Evolutionary conservation across 2,888 invertebrate genomes (phyloP), one percentile per base, ranked within the genome.

Genomic region (Galerucella calmariensis): DNA sequence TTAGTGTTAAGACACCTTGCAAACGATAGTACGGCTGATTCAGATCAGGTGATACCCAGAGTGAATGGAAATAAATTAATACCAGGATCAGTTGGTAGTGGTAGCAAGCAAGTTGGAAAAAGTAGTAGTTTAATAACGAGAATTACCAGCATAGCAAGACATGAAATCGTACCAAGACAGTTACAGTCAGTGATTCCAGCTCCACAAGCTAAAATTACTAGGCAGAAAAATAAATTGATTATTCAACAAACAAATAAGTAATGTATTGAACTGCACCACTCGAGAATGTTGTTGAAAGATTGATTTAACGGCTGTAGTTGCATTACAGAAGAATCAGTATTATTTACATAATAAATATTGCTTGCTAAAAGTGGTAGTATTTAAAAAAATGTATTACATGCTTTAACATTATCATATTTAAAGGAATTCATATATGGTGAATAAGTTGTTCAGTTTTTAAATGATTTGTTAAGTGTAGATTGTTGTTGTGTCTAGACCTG

Each of bases 191-290:
- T 91, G 0, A 90, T 90, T 44, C 89, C 91, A 58, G 85, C 90
- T 1, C 92, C 93, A 0, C 92, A 91, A 46, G 94, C 95, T 1
- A 95, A 93, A 87, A 95, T 95, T 48, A 95, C 95, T 0, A 90
- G 94, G 77, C 92, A 94, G 85, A 93, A 93, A 85, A 95, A 95
- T 86, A 95, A 95, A 85, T 90, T 95, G 14, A 93, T 95, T 75
- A 94, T 95, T 81, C 93, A 93, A 78, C 92, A 93, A 82, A 92
- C 90, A 73, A 91, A 81, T 73, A 91, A 82, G 16, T 72, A 75
- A 63, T 72, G 51, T 48, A 56, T 61, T 12, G n/a, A 65, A 4
- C 5, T 8, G 6, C n/a, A 16, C n/a, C 27, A 24, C 41, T 62
- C 14, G n/a, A 35, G 35, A 53, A 67, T 56, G 16, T 46, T 24